Base-by-base conservation (phyloP, 2,797 vertebrate species). In the Danio albolineatus region DNA sequence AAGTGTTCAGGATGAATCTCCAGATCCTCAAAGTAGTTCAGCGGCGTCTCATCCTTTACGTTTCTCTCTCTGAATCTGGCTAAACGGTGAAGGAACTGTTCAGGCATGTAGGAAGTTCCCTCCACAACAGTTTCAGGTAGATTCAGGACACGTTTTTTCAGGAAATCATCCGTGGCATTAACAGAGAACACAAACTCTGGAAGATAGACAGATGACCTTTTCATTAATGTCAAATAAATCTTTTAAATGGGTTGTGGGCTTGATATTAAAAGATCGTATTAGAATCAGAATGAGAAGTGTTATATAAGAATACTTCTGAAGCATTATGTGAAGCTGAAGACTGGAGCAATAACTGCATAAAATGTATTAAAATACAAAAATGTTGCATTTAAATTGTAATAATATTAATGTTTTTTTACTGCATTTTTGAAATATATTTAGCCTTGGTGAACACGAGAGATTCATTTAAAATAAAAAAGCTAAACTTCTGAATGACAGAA, bases 1-100 rank as follows among this genome's bases (percentile, higher is more conserved):
- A 97, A 92, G 76, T 89, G 85, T 44, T 94, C 86, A 10, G 91
- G 91, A 59, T 89, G 83, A 89, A 97, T 87, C 86, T 95, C 94
- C 54, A 93, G 87, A 81, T 97, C 95, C 5, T 96, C 95, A 71
- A 97, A 98, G 85, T 94, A 97, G 90, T 93, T 95, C 59, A 94
- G 84, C 53, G 96, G 93, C 0, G 92, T 95, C 12, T 93, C 89
- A 0, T 97, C 95, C 0, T 95, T 93, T 0, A 83, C 76, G 36
- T 93, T 95, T 62, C 79, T 84, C 44, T 94, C 90, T 57, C 95
- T 91, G 89, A 94, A 97, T 65, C 16, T 79, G 73, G 84, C 87
- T 71, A 99, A 91, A 0, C 78, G 62, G 0, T 46, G 88, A 9
- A 93, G 89, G 84, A 96, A 97, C 36, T 49, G 79, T 5, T 96